Evolutionary conservation across 2,797 vertebrate species (phyloP), one percentile per base, ranked within the genome.

Genomic region (Chrosomus eos): DNA sequence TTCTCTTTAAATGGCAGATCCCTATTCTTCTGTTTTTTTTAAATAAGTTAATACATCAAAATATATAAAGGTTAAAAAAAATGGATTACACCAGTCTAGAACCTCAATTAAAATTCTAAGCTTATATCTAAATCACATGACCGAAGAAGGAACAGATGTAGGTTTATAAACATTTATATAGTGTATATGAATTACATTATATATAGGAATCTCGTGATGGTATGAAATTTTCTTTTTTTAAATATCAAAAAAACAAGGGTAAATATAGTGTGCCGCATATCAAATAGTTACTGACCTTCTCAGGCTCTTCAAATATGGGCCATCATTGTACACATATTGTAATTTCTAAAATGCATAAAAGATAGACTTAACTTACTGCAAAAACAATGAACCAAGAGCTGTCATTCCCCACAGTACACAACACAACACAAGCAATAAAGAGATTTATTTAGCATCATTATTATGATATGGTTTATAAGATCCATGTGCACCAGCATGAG

Each of bases 371-470:
- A 53, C 10, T 75, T 36, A 55, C 31, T 0, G 3, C 11, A 38
- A 53, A 19, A 53, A 5, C 4, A 14, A 55, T n/a, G 33, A 76
- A 38, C 23, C 80, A 60, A 43, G 18, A 36, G 58, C 21, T 18
- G 3, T n/a, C 33, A 72, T 23, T 72, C n/a, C 13, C 23, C 71
- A 75, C 77, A 72, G 71, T 78, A 87, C 64, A 10, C 48, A 85
- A 83, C 90, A 90, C 84, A 66, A 77, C 87, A 91, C 86, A 91
- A 93, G 91, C 87, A 80, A 92, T 88, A 91, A 86, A 89, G 87
- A 36, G 70, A 90, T 94, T 92, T 93, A 92, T 93, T 94, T 43
- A 83, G 90, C 80, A 88, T 84, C 75, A 89, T 84, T 28, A 66
- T 81, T 31, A 86, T 87, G 88, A 87, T 85, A 91, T 58, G 85